Evolutionary conservation across 1,140 invertebrate genomes (phyloP).

Genomic region (Achroia grisella): DNA sequence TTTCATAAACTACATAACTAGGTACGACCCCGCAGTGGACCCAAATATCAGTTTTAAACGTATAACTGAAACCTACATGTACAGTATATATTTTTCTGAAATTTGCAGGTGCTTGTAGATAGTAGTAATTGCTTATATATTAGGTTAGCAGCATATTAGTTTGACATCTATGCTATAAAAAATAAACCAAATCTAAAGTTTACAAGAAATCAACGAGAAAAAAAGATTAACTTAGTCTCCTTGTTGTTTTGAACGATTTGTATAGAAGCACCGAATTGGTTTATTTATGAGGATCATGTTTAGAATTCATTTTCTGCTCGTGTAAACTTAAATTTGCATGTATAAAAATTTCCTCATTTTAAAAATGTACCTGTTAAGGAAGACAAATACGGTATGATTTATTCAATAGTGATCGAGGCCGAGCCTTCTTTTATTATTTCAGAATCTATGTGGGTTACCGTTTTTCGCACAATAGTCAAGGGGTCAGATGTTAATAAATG

Average conservation of each 20-base stretch:
- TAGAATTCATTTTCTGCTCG: conserved; percentile 65
- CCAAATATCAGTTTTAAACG: too few relatives aligned
- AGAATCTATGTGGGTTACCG: conserved; percentile 50
- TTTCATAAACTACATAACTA: too few relatives aligned
- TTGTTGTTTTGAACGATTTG: conserved; percentile 50
- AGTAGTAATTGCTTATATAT: too few relatives aligned
- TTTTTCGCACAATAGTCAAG: conserved; percentile 39
- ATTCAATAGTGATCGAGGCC: conserved; percentile 58
- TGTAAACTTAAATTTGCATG: conserved; percentile 66
- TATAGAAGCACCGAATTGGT: conserved; percentile 36
- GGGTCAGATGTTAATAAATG: conserved; percentile 31
- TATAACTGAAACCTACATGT: too few relatives aligned
- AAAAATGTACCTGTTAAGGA: conserved; percentile 64
- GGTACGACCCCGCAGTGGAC: too few relatives aligned
- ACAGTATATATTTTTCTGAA: too few relatives aligned
- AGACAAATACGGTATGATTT: conserved; percentile 61
- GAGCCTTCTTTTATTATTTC: conserved; percentile 44
- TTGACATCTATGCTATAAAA: too few relatives aligned
- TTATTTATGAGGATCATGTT: conserved; percentile 64
- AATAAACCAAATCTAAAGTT: conserved; percentile 2
- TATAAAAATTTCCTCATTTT: conserved; percentile 65
- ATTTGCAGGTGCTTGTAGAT: too few relatives aligned
- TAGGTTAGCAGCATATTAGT: too few relatives aligned
- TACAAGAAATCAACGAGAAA: neutral
- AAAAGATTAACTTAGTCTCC: conserved; percentile 16